These are phyloP conservation scores for Adoxophyes honmai DNA, from an alignment of 1,140 invertebrate species.

Conservation along the genomic window DNA sequence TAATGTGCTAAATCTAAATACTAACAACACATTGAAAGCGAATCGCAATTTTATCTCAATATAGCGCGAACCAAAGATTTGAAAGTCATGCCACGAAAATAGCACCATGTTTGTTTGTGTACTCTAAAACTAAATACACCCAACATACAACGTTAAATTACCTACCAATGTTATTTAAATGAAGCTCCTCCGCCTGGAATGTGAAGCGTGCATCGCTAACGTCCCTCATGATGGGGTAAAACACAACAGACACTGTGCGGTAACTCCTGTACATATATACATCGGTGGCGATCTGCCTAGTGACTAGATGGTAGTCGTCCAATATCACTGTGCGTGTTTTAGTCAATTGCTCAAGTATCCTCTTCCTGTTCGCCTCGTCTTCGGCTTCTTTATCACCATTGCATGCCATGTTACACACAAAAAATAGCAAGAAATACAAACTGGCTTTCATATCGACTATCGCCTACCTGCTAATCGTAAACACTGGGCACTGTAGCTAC, in stretches of 20 bases:
- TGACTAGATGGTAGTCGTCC: conserved; percentile 59
- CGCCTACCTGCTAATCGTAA: conserved; percentile 31
- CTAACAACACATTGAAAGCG: too few species aligned
- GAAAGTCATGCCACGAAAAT: background rate
- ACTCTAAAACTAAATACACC: background rate
- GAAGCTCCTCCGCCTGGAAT: conserved; percentile 64
- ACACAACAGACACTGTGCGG: conserved; percentile 64
- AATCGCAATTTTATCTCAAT: too few species aligned
- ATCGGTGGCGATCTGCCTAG: conserved; percentile 59
- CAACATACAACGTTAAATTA: conserved; percentile 13
- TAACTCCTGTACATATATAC: conserved; percentile 68
- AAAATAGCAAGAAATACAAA: conserved; percentile 48
- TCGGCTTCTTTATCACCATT: conserved; percentile 50
- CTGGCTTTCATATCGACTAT: conserved; percentile 46
- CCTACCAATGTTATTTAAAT: conserved; percentile 68
- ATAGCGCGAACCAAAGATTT: too few species aligned
- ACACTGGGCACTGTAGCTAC: background rate
- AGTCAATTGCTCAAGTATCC: conserved; percentile 56
- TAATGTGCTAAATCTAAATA: too few species aligned
- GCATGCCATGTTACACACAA: conserved; percentile 46
- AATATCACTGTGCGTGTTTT: conserved; percentile 56
- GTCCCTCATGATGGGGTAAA: conserved; percentile 54
- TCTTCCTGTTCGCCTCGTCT: conserved; percentile 50
- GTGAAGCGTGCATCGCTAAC: conserved; percentile 58
- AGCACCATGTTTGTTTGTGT: background rate